Percentiles rank a stretch among this genome's conserved stretches.
Evolutionary conservation across 1,140 invertebrate species (phyloP).

Genomic region (Drosophila prosaltans): DNA sequence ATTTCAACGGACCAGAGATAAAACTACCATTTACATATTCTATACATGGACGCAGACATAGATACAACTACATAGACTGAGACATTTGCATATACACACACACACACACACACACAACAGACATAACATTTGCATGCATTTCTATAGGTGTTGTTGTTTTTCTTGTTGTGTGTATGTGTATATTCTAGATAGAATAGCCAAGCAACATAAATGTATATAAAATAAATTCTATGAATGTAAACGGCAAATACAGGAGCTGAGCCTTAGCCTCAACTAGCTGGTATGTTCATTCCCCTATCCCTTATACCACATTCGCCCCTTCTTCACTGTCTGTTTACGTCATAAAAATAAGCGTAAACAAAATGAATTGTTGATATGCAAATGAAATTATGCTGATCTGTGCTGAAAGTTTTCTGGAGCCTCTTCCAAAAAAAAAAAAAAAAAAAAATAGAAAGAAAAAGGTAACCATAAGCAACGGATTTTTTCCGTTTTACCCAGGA

Average conservation of each 20-base stretch:
- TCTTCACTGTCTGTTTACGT: conserved; percentile 42
- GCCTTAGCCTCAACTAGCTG: conserved; percentile 10
- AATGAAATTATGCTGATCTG: conserved; percentile 67
- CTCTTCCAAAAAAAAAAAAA: neutral
- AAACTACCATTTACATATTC: conserved; percentile 60
- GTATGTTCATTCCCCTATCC: no score
- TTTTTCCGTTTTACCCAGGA: neutral
- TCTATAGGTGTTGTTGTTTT: conserved; percentile 30
- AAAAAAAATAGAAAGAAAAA: conserved; percentile 3
- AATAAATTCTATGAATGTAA: conserved; percentile 41
- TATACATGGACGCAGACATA: conserved; percentile 28
- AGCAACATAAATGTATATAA: conserved; percentile 6
- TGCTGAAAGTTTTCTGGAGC: conserved; percentile 32
- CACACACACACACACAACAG: conserved; percentile 53
- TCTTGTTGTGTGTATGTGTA: neutral
- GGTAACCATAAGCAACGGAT: conserved; percentile 19
- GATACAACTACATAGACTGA: neutral
- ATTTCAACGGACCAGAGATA: conserved; percentile 53
- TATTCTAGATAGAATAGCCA: conserved; percentile 5
- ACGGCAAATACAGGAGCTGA: conserved; percentile 33
- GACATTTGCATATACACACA: conserved; percentile 44
- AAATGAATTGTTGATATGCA: conserved; percentile 67
- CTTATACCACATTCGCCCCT: neutral
- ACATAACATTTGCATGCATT: conserved; percentile 51
- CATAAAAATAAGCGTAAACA: conserved; percentile 68